A percentile compares a stretch with the other conserved stretches of the same genome.
Evolutionary conservation across 2,113 vertebrate species (phyloP).

Genomic region (Danio rerio): DNA sequence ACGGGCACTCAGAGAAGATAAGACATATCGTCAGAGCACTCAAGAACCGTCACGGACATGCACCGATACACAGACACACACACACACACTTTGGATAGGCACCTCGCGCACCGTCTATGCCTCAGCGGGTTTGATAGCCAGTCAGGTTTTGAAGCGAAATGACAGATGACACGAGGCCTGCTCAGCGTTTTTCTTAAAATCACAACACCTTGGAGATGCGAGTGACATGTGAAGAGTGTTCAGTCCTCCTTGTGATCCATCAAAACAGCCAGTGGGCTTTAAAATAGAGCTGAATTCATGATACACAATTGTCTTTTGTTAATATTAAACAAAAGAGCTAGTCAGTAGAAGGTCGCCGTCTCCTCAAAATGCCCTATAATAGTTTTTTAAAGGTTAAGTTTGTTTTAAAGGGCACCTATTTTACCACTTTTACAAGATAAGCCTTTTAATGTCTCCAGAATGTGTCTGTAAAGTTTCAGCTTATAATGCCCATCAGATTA

Average conservation of each 20-base stretch:
- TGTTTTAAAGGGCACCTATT: no score
- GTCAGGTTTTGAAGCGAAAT: background rate
- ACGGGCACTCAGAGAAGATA: background rate
- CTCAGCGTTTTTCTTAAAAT: constrained; percentile 28
- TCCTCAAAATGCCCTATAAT: no score
- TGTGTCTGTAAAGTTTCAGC: no score
- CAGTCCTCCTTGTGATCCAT: constrained; percentile 27
- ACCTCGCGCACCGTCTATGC: constrained; percentile 12
- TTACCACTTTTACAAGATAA: no score
- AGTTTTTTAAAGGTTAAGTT: no score
- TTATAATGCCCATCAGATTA: no score
- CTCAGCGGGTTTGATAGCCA: constrained; percentile 18
- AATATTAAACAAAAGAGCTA: background rate
- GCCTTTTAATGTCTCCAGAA: no score
- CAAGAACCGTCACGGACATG: constrained; percentile 13
- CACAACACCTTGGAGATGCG: constrained; percentile 36
- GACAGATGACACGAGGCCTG: constrained; percentile 32
- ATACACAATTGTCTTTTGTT: background rate
- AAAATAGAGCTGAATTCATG: constrained; percentile 10
- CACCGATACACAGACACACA: constrained; percentile 31
- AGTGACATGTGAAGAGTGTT: background rate
- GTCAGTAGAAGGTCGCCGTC: background rate
- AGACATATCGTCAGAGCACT: constrained; percentile 11
- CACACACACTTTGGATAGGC: background rate
- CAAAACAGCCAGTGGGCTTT: constrained; percentile 24